Conservation (phyloP, 2,113 vertebrate species). For the Indri indri region DNA sequence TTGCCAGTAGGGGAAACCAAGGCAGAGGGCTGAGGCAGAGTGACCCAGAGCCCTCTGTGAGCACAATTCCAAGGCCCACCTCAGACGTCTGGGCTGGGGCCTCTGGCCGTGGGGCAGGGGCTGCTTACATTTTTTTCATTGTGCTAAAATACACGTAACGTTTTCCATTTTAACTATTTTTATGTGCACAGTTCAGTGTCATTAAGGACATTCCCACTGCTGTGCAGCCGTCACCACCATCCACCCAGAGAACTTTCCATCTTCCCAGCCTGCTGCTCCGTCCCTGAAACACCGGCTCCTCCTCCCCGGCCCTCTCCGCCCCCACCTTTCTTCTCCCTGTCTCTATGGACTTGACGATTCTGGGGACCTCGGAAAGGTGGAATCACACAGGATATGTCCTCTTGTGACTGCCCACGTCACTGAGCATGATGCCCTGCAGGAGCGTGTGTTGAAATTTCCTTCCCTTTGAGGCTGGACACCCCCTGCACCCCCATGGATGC, state of each 20-base stretch:
- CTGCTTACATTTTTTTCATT: neutral
- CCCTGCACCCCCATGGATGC: neutral
- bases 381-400: neutral
- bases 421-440: rapidly evolving
- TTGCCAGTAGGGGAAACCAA: neutral
- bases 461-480: neutral
- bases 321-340: too few relatives aligned
- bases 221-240: rapidly evolving
- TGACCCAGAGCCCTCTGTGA: neutral
- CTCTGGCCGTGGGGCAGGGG: neutral
- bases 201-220: rapidly evolving
- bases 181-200: rapidly evolving
- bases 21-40: neutral
- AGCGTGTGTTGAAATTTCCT: rapidly evolving
- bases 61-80: neutral
- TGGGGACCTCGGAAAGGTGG: neutral
- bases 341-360: neutral
- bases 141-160: neutral
- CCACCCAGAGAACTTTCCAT: too few relatives aligned
- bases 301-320: rapidly evolving
- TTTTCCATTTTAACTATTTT: rapidly evolving
- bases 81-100: rapidly evolving
- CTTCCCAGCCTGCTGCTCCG: neutral
- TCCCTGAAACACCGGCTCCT: neutral
- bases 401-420: rapidly evolving